These are phyloP conservation scores for Cetonia aurata DNA, from an alignment of 2,888 invertebrate species.

Conservation along the genomic window DNA sequence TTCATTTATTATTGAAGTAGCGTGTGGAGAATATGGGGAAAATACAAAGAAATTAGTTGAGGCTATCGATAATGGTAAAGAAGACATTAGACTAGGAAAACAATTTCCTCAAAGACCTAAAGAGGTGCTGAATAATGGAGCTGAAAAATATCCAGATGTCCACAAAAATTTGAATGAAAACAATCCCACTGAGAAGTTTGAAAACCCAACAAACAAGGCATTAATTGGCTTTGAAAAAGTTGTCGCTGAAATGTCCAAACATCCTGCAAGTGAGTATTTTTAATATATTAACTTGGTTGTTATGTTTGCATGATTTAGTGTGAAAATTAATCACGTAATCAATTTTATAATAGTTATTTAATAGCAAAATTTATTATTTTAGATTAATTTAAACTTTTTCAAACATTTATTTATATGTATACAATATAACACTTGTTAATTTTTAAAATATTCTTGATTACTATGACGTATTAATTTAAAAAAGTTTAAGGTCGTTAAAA, in stretches of 20 bases:
- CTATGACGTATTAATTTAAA: too few species aligned
- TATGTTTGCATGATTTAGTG: too few species aligned
- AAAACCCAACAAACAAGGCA: constrained; percentile 59
- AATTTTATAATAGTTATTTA: too few species aligned
- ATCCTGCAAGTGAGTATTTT: constrained; percentile 63
- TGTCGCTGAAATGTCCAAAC: constrained; percentile 76
- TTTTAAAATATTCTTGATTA: too few species aligned
- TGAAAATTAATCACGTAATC: too few species aligned
- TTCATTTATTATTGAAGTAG: constrained; percentile 96
- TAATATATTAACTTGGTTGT: too few species aligned
- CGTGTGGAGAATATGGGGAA: constrained; percentile 96
- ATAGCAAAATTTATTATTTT: too few species aligned
- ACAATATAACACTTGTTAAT: too few species aligned
- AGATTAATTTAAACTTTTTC: too few species aligned
- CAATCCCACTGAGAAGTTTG: constrained; percentile 57
- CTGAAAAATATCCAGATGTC: constrained; percentile 61
- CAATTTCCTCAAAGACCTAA: constrained; percentile 75
- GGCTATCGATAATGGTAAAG: constrained; percentile 87
- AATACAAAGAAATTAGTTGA: constrained; percentile 86
- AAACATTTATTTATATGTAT: too few species aligned
- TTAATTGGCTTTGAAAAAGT: constrained; percentile 71
- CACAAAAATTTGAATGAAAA: constrained; percentile 58
- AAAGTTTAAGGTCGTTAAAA: too few species aligned
- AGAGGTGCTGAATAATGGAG: constrained; percentile 67
- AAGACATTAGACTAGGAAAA: constrained; percentile 81